phyloP scores from a whole-genome alignment of 2,797 vertebrate genomes.

The Micromesistius poutassou region DNA sequence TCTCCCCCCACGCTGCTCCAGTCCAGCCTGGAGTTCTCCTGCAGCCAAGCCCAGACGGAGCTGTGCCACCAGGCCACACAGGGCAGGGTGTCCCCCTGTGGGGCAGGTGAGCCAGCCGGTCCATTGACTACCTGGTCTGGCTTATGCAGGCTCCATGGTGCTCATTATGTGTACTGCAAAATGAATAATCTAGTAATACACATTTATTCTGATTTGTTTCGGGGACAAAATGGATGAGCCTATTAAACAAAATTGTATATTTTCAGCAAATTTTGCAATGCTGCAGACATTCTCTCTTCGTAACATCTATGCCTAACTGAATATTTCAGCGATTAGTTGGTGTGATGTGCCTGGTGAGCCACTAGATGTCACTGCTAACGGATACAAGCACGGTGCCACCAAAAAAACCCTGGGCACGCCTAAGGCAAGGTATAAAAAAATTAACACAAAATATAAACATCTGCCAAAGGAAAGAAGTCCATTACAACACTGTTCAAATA shows the following conservation, averaged over 20 bases:
- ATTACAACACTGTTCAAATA: background rate
- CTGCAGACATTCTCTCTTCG: background rate
- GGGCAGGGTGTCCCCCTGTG: slow-evolving; percentile 81
- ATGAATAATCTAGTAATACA: background rate
- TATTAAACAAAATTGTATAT: background rate
- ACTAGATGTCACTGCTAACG: slow-evolving; percentile 89
- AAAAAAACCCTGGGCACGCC: slow-evolving; percentile 77
- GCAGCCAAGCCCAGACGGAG: slow-evolving; percentile 76
- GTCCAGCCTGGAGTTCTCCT: slow-evolving; percentile 80
- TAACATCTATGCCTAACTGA: background rate
- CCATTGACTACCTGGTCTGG: background rate
- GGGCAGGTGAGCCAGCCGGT: slow-evolving; percentile 75
- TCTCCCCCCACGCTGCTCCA: slow-evolving; percentile 74
- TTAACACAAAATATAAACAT: background rate
- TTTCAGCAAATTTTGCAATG: too few relatives aligned
- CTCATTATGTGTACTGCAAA: background rate
- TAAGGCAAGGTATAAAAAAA: slow-evolving; percentile 77
- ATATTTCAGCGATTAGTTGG: slow-evolving; percentile 89
- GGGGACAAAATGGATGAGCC: background rate
- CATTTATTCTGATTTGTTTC: background rate
- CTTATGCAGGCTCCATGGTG: background rate
- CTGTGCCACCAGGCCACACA: slow-evolving; percentile 46
- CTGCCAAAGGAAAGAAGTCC: background rate
- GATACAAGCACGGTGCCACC: slow-evolving; percentile 89
- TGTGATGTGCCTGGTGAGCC: slow-evolving; percentile 82